Conservation (phyloP, 2,888 invertebrate genomes). For the Idaea biselata region DNA sequence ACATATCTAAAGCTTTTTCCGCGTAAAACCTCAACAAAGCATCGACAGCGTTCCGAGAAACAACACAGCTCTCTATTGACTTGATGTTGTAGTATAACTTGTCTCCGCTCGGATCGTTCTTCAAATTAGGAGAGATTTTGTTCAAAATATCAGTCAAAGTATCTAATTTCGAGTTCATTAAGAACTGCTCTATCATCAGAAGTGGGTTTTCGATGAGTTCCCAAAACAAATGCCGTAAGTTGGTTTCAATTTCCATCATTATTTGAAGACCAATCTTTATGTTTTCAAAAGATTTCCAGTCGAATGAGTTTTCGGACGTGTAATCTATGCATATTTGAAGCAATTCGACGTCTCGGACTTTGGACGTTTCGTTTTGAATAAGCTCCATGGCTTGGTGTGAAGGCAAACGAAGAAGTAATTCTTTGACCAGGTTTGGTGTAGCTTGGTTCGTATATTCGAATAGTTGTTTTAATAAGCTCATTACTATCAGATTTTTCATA, state of each 20-base stretch:
- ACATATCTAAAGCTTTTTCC: slow-evolving; percentile 89
- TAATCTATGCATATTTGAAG: slow-evolving; percentile 84
- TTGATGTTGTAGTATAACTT: slow-evolving; percentile 82
- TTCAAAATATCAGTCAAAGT: slow-evolving; percentile 82
- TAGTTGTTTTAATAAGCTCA: slow-evolving; percentile 77
- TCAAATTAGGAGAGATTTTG: slow-evolving; percentile 73
- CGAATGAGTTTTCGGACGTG: slow-evolving; percentile 75
- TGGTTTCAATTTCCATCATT: slow-evolving; percentile 80
- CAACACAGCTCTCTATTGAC: slow-evolving; percentile 77
- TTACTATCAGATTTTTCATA: slow-evolving; percentile 76
- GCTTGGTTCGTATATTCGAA: slow-evolving; percentile 76
- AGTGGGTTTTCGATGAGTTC: slow-evolving; percentile 85
- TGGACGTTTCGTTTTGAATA: slow-evolving; percentile 82
- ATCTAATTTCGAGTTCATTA: slow-evolving; percentile 92
- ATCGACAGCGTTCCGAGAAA: slow-evolving; percentile 84
- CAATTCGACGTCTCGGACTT: slow-evolving; percentile 82
- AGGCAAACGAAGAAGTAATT: slow-evolving; percentile 82
- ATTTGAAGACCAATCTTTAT: slow-evolving; percentile 85
- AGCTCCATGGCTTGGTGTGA: slow-evolving; percentile 80
- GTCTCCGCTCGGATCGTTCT: slow-evolving; percentile 68
- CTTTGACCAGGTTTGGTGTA: slow-evolving; percentile 65
- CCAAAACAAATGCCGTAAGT: slow-evolving; percentile 82
- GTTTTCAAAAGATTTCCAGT: slow-evolving; percentile 79
- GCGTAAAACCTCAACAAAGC: slow-evolving; percentile 87
- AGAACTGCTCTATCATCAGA: slow-evolving; percentile 89